Evolutionary conservation across 2,797 vertebrate genomes (phyloP).

Genomic region (Iguana delicatissima): DNA sequence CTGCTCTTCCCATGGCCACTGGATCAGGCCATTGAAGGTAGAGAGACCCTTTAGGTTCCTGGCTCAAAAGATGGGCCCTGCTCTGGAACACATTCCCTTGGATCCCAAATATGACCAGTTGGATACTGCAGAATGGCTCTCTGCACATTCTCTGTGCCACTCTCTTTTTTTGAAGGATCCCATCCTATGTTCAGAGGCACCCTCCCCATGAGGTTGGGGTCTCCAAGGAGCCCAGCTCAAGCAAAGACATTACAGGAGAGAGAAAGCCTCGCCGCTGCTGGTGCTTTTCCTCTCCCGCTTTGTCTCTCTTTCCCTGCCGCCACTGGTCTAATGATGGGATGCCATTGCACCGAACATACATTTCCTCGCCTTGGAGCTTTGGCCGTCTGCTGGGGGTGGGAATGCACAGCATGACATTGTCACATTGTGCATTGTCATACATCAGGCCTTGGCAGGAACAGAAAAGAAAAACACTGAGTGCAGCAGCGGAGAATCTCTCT

Average conservation of each 20-base stretch:
- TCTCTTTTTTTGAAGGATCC: not conserved
- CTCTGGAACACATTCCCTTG: not conserved
- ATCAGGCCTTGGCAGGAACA: not conserved
- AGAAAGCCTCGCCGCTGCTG: not conserved
- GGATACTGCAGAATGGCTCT: not conserved
- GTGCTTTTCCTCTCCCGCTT: not conserved
- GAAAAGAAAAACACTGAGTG: not conserved
- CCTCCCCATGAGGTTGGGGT: too few species aligned
- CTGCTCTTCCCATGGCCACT: not conserved
- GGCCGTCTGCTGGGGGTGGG: not conserved
- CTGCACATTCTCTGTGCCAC: not conserved
- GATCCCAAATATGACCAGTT: not conserved
- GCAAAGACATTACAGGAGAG: not conserved
- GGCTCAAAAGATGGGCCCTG: too few species aligned
- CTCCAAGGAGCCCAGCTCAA: not conserved
- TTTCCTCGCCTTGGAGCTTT: not conserved
- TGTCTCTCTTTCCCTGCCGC: not conserved
- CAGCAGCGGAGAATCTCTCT: not conserved
- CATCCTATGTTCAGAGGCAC: not conserved
- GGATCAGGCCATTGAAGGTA: not conserved
- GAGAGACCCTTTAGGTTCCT: too few species aligned
- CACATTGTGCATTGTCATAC: not conserved
- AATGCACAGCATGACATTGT: too few species aligned
- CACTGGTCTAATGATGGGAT: too few species aligned
- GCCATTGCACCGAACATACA: not conserved